A percentile compares a stretch with the other conserved stretches of the same genome.
These are phyloP conservation scores for Furnarius figulus DNA, from an alignment of 2,113 vertebrate species.

Conservation along the genomic window DNA sequence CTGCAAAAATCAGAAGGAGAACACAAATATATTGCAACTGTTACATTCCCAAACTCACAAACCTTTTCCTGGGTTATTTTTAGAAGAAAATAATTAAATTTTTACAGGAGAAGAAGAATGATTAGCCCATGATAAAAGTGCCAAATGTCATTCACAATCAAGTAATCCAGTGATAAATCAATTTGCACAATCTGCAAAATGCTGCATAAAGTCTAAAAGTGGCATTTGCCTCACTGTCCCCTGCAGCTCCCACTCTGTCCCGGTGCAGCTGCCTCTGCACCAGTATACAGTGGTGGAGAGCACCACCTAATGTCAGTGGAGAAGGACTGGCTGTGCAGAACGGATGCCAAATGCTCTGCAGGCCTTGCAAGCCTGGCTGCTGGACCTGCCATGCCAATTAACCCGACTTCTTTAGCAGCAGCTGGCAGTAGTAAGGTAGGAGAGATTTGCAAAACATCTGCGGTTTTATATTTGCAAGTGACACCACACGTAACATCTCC, in stretches of 20 bases:
- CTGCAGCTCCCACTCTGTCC: neutral
- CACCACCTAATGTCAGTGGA: slow-evolving; percentile 9
- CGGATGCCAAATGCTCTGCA: too few relatives aligned
- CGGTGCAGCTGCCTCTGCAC: neutral
- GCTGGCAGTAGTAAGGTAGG: fast-evolving
- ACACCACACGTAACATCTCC: fast-evolving
- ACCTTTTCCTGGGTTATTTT: neutral
- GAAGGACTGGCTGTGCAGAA: neutral
- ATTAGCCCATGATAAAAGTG: slow-evolving; percentile 46
- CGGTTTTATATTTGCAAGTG: neutral
- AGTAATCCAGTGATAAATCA: neutral
- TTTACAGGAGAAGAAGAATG: neutral
- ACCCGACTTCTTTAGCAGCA: fast-evolving
- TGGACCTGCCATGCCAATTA: neutral
- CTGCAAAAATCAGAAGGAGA: slow-evolving; percentile 73
- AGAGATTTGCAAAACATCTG: fast-evolving
- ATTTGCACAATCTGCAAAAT: neutral
- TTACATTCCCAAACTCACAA: neutral
- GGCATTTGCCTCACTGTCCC: neutral
- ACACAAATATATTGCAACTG: neutral
- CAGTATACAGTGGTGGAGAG: neutral
- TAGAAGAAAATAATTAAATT: neutral
- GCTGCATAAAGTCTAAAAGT: neutral
- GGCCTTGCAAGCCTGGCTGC: neutral
- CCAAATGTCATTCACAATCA: slow-evolving; percentile 72